Evolutionary conservation across 2,888 invertebrate genomes (phyloP).

Genomic region (Diplazon laetatorius): DNA sequence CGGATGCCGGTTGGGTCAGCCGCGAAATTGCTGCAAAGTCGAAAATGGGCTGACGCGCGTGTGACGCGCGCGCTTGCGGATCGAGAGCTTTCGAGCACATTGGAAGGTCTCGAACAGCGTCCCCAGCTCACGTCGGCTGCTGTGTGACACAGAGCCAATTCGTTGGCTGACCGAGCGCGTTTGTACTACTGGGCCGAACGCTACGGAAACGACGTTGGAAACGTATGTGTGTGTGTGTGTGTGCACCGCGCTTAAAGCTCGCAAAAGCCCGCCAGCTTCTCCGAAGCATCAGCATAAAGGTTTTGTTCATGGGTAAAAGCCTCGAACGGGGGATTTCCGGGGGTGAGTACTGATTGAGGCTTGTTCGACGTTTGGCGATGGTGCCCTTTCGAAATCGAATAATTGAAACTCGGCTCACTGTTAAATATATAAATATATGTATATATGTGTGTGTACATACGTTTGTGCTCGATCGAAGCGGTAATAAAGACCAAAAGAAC

Average conservation of each 20-base stretch:
- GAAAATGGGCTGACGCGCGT: conserved; percentile 53
- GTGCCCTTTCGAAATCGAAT: conserved; percentile 10
- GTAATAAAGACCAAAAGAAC: conserved; percentile 5
- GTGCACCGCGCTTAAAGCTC: background rate
- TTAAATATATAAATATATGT: conserved; percentile 34
- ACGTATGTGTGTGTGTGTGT: no score
- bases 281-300: conserved; percentile 36
- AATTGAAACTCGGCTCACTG: conserved; percentile 28
- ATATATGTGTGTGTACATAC: no score
- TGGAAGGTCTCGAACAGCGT: conserved; percentile 41
- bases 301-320: conserved; percentile 39
- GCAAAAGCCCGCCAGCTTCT: conserved; percentile 34
- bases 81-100: conserved; percentile 21
- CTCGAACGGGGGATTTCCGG: conserved; percentile 5
- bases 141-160: conserved; percentile 45
- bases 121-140: conserved; percentile 9
- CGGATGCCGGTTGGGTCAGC: conserved; percentile 30
- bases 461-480: conserved; percentile 1
- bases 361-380: conserved; percentile 48
- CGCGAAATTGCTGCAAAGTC: conserved; percentile 46
- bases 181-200: conserved; percentile 55
- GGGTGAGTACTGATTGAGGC: conserved; percentile 41
- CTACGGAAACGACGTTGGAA: conserved; percentile 47
- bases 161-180: conserved; percentile 58
- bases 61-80: background rate